Base-by-base conservation (phyloP, 2,113 vertebrate species). In the Danio rerio region DNA sequence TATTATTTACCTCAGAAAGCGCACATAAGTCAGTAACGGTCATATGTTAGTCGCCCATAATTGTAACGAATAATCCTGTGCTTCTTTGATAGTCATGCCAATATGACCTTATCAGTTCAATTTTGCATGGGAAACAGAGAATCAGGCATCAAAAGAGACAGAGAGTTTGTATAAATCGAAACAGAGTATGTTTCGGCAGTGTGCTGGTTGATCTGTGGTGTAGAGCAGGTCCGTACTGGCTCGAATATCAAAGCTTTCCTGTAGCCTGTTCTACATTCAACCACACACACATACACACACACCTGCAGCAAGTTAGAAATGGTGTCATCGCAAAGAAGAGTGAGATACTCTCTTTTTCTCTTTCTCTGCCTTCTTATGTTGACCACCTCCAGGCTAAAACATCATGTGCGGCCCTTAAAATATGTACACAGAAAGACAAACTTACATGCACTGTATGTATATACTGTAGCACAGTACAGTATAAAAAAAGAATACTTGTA, bases 271-370 rank as follows among this genome's bases (percentile, higher is more conserved):
- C 76, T 79, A 79, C 76, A 66, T 79, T 72, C 68, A 55, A 45
- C 59, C 52, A 68, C 43, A 75, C 50, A 65, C 61, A 62, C 61
- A 50, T 45, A 61, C 58, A 58, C 21, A 79, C 16, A 68, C 85
- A 86, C 85, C 85, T 86, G 85, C 82, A 86, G 78, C 59, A 55
- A 55, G 78, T 86, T 86, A 86, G 66, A 83, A 70, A 69, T 47
- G 69, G 85, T 79, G 78, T 86, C 85, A 84, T 86, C 85, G 59
- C 82, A 62, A 31, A 70, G 52, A 69, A 80, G 21, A 52, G 80
- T 74, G 78, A 68, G 40, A 49, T 77, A 66, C 75, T 66, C 76
- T 78, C 47, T 31, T 50, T 65, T 15, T 47, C 73, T 65, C 49
- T 40, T 58, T 1, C 49, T 66, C 31, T 55, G 61, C 16, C 50